Evolutionary conservation across 2,113 vertebrate genomes (phyloP).

Genomic region (Columbina picui): DNA sequence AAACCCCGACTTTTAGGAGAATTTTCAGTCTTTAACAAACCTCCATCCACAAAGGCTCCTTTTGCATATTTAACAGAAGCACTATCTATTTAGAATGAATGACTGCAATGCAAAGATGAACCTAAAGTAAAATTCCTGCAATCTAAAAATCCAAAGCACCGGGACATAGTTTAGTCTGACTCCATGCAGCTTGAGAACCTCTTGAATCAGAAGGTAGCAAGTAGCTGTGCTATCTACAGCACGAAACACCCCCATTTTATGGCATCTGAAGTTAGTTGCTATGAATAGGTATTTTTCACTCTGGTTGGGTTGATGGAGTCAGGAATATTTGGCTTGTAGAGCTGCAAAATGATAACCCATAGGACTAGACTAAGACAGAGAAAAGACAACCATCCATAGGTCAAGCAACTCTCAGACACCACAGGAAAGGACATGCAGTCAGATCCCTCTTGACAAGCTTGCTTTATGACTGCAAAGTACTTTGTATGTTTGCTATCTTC

Average conservation of each 20-base stretch:
- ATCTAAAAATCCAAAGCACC: background rate
- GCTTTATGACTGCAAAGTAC: background rate
- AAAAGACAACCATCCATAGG: background rate
- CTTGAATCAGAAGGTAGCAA: background rate
- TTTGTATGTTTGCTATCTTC: background rate
- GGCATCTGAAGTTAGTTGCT: background rate
- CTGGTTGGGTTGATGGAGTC: background rate
- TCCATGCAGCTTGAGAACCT: rapidly evolving
- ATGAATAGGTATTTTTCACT: background rate
- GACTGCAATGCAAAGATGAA: background rate
- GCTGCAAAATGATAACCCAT: background rate
- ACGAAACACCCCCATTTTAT: rapidly evolving
- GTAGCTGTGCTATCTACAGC: background rate
- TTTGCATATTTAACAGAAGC: background rate
- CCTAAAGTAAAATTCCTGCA: background rate
- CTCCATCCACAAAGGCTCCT: background rate
- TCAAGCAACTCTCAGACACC: background rate
- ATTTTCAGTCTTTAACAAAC: background rate
- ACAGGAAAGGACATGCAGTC: background rate
- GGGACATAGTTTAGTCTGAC: background rate
- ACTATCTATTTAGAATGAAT: background rate
- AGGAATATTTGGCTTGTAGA: background rate
- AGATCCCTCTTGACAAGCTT: background rate
- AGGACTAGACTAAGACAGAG: background rate
- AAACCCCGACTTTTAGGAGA: background rate